Evolutionary conservation across 1,140 invertebrate genomes (phyloP).

Genomic region (Leguminivora glycinivorella): DNA sequence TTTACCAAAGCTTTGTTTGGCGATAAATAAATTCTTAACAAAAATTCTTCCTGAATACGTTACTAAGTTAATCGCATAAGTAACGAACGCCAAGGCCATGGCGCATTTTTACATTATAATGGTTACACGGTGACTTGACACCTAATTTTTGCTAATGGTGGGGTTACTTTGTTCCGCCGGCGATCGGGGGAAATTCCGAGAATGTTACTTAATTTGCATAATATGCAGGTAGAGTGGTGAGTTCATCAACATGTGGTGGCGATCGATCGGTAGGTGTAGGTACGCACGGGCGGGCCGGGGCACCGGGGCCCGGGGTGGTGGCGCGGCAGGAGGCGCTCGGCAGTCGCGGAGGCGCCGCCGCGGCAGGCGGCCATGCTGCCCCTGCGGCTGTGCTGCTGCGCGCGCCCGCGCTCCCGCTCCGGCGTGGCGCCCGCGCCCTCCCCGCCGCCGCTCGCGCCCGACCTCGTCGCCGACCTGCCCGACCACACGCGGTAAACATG

Average conservation of each 20-base stretch:
- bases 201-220: constrained; percentile 50
- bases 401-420: constrained; percentile 31
- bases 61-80: background rate
- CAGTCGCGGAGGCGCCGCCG: constrained; percentile 58
- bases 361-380: constrained; percentile 39
- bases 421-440: constrained; percentile 29
- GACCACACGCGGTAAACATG: constrained; percentile 61
- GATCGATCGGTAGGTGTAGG: constrained; percentile 33
- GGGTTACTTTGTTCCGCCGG: constrained; percentile 9
- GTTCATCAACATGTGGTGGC: constrained; percentile 63
- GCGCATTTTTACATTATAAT: constrained; percentile 19
- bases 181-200: constrained; percentile 26
- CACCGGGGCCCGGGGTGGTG: no score
- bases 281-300: constrained; percentile 35
- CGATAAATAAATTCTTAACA: no score
- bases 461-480: constrained; percentile 49
- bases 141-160: constrained; percentile 23
- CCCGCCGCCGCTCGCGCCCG: constrained; percentile 31
- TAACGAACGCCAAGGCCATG: constrained; percentile 25
- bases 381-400: constrained; percentile 49
- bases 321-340: constrained; percentile 67
- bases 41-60: background rate
- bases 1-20: no score
- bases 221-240: constrained; percentile 54
- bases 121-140: constrained; percentile 5